A percentile compares a stretch with the other conserved stretches of the same genome.
Conservation (phyloP, 2,797 vertebrate genomes). For the Urocyon cinereoargenteus region DNA sequence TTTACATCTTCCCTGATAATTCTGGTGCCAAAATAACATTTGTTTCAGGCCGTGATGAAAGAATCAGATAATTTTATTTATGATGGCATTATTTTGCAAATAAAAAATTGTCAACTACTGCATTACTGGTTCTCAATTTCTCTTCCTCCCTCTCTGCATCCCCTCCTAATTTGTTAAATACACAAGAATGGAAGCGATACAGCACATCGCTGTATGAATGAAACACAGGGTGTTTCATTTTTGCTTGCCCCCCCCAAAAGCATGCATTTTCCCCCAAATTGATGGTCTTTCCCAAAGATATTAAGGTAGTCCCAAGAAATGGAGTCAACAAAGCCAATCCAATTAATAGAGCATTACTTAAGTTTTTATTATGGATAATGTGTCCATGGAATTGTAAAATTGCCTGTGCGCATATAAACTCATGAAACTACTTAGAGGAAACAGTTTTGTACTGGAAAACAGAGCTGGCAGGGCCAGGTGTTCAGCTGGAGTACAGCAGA, state of each 20-base stretch:
- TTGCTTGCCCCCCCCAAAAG: rapidly evolving
- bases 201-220: no score
- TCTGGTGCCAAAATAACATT: neutral
- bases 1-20: neutral
- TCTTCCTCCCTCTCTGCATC: neutral
- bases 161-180: neutral
- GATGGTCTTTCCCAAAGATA: neutral
- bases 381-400: neutral
- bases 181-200: neutral
- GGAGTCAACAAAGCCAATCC: neutral
- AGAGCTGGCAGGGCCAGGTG: neutral
- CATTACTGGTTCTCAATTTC: neutral
- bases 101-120: neutral
- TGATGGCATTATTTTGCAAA: neutral
- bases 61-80: neutral
- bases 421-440: neutral
- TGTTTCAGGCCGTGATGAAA: neutral
- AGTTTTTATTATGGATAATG: neutral
- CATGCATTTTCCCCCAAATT: neutral
- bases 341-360: neutral
- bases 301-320: neutral
- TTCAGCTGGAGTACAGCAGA: neutral
- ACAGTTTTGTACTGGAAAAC: neutral
- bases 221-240: neutral
- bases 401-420: neutral